phyloP scores from a whole-genome alignment of 1,140 invertebrate species.

The Formica selysi region DNA sequence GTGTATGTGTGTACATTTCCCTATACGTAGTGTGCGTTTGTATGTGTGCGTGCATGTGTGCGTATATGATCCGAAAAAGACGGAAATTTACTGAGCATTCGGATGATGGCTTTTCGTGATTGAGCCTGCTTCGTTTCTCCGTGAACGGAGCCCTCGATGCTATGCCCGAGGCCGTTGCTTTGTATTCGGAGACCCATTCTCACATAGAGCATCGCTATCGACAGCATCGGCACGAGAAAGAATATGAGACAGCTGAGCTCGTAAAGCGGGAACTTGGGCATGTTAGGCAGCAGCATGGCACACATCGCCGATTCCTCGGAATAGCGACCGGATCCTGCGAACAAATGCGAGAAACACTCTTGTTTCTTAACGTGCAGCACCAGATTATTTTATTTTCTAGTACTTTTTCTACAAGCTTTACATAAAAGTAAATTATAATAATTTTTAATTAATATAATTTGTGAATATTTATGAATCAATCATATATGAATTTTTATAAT shows the following conservation, averaged over 20 bases:
- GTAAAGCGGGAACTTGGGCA: slow-evolving; percentile 88
- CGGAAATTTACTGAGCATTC: slow-evolving; percentile 91
- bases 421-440: neutral
- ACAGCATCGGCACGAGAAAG: slow-evolving; percentile 93
- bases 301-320: slow-evolving; percentile 92
- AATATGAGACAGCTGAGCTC: slow-evolving; percentile 94
- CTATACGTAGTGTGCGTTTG: neutral
- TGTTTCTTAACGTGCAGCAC: neutral
- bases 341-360: slow-evolving; percentile 1
- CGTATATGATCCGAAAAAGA: neutral
- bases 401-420: neutral
- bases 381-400: neutral
- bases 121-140: slow-evolving; percentile 89
- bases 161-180: slow-evolving; percentile 83
- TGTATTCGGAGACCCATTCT: slow-evolving; percentile 92
- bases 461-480: too few relatives aligned
- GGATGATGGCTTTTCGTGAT: slow-evolving; percentile 91
- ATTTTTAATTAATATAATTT: too few relatives aligned
- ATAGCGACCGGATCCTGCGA: slow-evolving; percentile 81
- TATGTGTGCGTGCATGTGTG: too few relatives aligned
- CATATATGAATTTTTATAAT: too few relatives aligned
- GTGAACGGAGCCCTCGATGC: slow-evolving; percentile 88
- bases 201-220: slow-evolving; percentile 92
- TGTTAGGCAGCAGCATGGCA: slow-evolving; percentile 88
- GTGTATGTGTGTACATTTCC: neutral